Conservation (phyloP, 2,113 vertebrate species). For the Pygoscelis adeliae region DNA sequence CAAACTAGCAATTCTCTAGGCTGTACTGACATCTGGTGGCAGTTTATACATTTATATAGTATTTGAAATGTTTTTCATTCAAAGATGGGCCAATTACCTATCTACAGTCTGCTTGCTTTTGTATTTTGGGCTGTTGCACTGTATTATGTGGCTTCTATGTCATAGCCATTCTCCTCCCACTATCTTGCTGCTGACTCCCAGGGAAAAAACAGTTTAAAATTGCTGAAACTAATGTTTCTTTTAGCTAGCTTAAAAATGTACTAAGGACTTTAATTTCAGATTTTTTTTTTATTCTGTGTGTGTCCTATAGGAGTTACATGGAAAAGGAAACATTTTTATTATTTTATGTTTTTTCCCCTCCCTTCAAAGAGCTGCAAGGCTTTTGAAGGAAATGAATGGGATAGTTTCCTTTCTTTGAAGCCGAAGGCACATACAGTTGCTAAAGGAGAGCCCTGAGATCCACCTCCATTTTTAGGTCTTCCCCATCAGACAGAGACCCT, state of each 20-base stretch:
- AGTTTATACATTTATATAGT: neutral
- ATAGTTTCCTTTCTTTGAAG: neutral
- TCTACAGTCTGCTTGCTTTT: neutral
- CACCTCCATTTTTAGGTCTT: neutral
- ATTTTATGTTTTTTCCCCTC: neutral
- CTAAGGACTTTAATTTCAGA: neutral
- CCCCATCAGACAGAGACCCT: neutral
- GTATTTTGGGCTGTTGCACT: neutral
- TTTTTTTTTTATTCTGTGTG: neutral
- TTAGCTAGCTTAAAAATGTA: neutral
- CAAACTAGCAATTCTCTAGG: neutral
- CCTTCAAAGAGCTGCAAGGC: neutral
- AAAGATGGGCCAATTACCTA: neutral
- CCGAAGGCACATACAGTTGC: neutral
- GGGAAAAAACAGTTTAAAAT: neutral
- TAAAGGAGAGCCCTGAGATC: neutral
- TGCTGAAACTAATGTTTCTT: neutral
- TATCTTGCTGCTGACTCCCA: neutral
- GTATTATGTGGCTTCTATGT: neutral
- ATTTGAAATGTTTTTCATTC: neutral
- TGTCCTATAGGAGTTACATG: neutral
- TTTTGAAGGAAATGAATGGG: neutral
- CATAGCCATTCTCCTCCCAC: neutral
- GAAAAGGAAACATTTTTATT: neutral
- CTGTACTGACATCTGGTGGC: constrained; percentile 76